These are phyloP conservation scores for Pogona vitticeps DNA, from an alignment of 2,113 vertebrate species.

Conservation along the genomic window DNA sequence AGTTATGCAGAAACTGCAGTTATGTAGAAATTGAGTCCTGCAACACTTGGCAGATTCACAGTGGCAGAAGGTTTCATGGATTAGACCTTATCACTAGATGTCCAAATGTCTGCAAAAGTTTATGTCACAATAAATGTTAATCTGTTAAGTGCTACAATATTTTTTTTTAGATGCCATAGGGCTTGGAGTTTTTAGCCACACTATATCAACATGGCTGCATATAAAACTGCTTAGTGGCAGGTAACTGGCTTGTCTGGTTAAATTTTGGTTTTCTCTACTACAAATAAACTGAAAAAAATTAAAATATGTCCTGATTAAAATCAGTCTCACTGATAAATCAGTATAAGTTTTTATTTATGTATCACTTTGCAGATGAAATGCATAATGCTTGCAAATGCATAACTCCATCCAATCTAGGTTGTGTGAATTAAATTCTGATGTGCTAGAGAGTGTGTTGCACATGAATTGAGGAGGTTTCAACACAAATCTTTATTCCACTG, in stretches of 20 bases:
- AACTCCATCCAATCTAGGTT: constrained; percentile 29
- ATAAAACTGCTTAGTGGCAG: neutral
- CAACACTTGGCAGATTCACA: neutral
- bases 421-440: neutral
- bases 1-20: neutral
- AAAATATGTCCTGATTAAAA: neutral
- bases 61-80: neutral
- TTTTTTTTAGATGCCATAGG: neutral
- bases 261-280: neutral
- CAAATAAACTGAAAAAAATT: neutral
- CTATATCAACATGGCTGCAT: neutral
- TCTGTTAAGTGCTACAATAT: neutral
- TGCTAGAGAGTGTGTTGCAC: neutral
- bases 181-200: neutral
- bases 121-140: neutral
- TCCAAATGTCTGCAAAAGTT: neutral
- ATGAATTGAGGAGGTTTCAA: neutral
- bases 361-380: neutral
- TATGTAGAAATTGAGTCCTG: neutral
- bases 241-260: neutral
- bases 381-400: constrained; percentile 7
- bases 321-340: neutral
- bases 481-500: neutral
- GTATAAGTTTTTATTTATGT: neutral
- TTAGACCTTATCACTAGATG: no score